phyloP scores from a whole-genome alignment of 2,888 invertebrate species.

The Drosophila acutilabella region DNA sequence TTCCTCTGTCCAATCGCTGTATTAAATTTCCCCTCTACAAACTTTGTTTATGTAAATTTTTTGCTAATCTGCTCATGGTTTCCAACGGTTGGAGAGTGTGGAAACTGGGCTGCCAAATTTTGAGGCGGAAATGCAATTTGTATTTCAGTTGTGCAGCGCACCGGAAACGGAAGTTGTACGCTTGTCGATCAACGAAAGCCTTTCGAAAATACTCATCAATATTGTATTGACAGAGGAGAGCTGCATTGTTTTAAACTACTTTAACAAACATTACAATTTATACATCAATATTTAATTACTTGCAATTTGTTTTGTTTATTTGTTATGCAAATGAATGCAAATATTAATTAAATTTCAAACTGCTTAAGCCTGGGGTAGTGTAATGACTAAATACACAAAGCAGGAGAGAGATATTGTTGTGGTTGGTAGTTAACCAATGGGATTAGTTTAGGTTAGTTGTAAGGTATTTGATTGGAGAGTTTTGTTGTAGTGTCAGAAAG shows the following conservation, averaged over 20 bases:
- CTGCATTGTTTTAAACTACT: neutral
- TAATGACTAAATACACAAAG: neutral
- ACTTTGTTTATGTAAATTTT: conserved; percentile 25
- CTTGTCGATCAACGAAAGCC: conserved; percentile 39
- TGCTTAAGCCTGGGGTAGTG: neutral
- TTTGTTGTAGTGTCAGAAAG: too few species aligned
- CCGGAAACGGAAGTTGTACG: conserved; percentile 61
- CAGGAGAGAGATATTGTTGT: neutral
- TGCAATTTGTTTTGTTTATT: conserved; percentile 18
- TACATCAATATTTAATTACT: conserved; percentile 14
- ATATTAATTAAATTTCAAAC: conserved; percentile 49
- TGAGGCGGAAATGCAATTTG: conserved; percentile 67
- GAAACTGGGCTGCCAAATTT: conserved; percentile 34
- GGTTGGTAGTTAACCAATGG: neutral
- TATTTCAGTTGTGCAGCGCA: conserved; percentile 41
- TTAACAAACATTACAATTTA: neutral
- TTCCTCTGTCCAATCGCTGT: conserved; percentile 37
- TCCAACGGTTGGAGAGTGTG: neutral
- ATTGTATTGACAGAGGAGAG: conserved; percentile 12
- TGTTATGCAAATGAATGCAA: conserved; percentile 48
- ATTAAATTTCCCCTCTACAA: conserved; percentile 62
- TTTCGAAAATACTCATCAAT: conserved; percentile 20
- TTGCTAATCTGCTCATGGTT: conserved; percentile 38
- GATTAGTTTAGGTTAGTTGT: too few species aligned
- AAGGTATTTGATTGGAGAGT: too few species aligned